These are phyloP conservation scores for Linepithema humile DNA, from an alignment of 1,140 invertebrate genomes.

Conservation along the genomic window DNA sequence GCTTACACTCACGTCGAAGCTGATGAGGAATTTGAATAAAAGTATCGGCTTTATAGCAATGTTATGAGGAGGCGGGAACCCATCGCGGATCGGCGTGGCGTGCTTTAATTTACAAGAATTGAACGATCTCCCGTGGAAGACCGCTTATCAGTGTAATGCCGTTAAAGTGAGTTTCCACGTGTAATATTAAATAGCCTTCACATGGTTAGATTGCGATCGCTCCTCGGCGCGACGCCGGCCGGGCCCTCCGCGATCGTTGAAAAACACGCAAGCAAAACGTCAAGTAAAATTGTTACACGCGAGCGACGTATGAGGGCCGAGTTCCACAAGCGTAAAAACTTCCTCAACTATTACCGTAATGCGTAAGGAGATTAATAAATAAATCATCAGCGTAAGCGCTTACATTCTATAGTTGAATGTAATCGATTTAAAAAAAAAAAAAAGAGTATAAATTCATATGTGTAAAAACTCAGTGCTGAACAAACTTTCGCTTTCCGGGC, in stretches of 20 bases:
- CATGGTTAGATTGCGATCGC: slow-evolving; percentile 61
- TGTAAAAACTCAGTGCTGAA: neutral
- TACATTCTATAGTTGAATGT: neutral
- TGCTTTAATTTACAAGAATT: slow-evolving; percentile 61
- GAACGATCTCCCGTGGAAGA: neutral
- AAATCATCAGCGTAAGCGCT: neutral
- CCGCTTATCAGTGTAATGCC: slow-evolving; percentile 52
- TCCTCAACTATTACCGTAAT: neutral
- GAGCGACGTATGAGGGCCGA: neutral
- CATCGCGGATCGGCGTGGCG: slow-evolving; percentile 2
- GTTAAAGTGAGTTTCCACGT: slow-evolving; percentile 54
- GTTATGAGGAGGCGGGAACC: neutral
- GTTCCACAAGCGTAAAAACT: neutral
- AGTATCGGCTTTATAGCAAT: neutral
- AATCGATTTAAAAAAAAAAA: neutral
- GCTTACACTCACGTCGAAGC: neutral
- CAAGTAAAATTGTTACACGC: slow-evolving; percentile 49
- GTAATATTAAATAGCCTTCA: slow-evolving; percentile 63
- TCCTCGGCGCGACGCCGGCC: neutral
- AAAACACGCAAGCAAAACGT: slow-evolving; percentile 50
- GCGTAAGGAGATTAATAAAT: neutral
- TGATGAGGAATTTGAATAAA: slow-evolving; percentile 45
- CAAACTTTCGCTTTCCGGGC: neutral
- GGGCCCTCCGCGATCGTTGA: neutral
- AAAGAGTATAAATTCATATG: neutral